Conservation (phyloP, 1,140 invertebrate genomes). For the Tetraneura akinire region DNA sequence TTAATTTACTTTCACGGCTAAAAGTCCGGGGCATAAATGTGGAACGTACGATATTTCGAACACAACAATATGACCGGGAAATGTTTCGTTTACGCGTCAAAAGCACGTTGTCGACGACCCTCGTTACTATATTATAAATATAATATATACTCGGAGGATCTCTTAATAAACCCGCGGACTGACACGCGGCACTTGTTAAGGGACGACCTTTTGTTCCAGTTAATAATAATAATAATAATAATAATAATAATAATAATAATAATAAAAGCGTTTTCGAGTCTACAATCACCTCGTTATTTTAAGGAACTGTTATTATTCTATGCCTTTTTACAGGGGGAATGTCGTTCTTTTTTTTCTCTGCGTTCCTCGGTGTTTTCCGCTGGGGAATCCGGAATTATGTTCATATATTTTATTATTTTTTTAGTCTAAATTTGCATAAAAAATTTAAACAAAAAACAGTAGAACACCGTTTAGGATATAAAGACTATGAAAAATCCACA, state of each 20-base stretch:
- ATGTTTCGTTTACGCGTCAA: not conserved
- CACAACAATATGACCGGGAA: too few relatives aligned
- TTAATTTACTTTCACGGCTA: too few relatives aligned
- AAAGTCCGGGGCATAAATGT: too few relatives aligned
- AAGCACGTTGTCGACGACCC: not conserved
- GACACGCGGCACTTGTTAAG: not conserved
- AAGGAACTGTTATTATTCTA: conserved; percentile 11
- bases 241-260: too few relatives aligned
- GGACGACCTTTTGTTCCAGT: not conserved
- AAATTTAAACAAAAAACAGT: too few relatives aligned
- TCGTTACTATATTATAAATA: too few relatives aligned
- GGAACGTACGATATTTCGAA: too few relatives aligned
- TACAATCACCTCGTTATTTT: conserved; percentile 11
- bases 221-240: too few relatives aligned
- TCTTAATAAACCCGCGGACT: not conserved
- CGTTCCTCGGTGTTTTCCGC: not conserved
- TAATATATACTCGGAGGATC: not conserved
- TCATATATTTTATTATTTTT: not conserved
- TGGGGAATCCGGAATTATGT: not conserved
- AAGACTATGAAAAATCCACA: too few relatives aligned
- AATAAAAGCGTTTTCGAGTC: too few relatives aligned
- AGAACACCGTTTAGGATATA: too few relatives aligned
- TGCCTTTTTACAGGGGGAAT: not conserved
- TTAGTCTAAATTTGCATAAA: too few relatives aligned
- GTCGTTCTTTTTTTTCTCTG: not conserved